Evolutionary conservation across 2,797 vertebrate genomes (phyloP).

Genomic region (Allobates femoralis): DNA sequence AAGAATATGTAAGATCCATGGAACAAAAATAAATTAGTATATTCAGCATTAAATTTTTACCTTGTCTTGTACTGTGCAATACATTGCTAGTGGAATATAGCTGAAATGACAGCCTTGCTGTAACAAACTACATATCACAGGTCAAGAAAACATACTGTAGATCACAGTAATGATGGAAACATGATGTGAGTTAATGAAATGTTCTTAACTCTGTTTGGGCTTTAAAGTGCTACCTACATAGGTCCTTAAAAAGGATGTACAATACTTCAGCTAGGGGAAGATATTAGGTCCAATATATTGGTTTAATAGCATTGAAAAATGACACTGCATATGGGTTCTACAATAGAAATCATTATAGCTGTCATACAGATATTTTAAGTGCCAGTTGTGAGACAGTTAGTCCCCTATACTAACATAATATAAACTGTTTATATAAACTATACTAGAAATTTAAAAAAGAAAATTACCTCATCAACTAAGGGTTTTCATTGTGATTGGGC

Average conservation of each 20-base stretch:
- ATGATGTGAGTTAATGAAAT: background rate
- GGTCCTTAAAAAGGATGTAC: background rate
- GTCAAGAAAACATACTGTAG: background rate
- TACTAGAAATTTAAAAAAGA: too few relatives aligned
- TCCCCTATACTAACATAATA: too few relatives aligned
- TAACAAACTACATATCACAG: background rate
- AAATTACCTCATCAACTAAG: too few relatives aligned
- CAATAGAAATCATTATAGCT: background rate
- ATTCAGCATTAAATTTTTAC: background rate
- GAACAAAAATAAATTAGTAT: slow-evolving; percentile 10
- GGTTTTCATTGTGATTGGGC: too few relatives aligned
- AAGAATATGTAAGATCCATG: background rate
- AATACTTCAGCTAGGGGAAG: background rate
- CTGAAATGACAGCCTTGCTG: background rate
- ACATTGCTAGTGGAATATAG: background rate
- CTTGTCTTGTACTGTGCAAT: background rate
- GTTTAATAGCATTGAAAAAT: background rate
- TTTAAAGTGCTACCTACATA: background rate
- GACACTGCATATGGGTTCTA: background rate
- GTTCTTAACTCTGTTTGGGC: background rate
- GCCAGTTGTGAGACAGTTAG: too few relatives aligned
- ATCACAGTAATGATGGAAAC: background rate
- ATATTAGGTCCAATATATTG: background rate
- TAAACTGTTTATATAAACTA: too few relatives aligned
- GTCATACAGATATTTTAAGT: too few relatives aligned